Percentiles rank a stretch among this genome's conserved stretches.
Conservation (phyloP, 2,888 invertebrate species). For the Coleophora flavipennella region DNA sequence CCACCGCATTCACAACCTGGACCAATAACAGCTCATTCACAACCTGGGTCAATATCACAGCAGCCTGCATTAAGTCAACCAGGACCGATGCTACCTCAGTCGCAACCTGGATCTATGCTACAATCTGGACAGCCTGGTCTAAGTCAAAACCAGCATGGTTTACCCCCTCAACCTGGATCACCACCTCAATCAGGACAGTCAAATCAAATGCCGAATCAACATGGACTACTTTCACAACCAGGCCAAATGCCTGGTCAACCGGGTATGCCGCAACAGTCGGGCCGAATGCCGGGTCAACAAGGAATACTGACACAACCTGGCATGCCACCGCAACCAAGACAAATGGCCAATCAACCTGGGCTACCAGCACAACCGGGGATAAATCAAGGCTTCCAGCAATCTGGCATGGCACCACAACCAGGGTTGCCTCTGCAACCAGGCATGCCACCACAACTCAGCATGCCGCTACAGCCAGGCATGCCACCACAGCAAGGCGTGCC, state of each 20-base stretch:
- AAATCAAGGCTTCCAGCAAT: constrained; percentile 15
- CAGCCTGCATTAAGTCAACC: constrained; percentile 14
- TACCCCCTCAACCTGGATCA: constrained; percentile 19
- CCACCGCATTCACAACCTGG: constrained; percentile 10
- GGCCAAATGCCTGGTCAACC: constrained; percentile 27
- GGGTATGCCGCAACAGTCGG: constrained; percentile 16
- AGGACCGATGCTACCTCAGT: constrained; percentile 5
- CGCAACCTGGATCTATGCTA: background rate
- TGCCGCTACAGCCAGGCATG: constrained; percentile 14
- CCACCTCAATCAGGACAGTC: constrained; percentile 17
- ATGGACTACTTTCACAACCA: constrained; percentile 24
- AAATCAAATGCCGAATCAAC: constrained; percentile 23
- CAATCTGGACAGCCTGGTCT: constrained; percentile 16
- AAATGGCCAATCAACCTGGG: constrained; percentile 17
- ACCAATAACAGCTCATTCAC: constrained; percentile 14
- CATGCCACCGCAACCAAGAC: constrained; percentile 19
- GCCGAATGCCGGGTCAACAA: constrained; percentile 14
- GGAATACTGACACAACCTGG: constrained; percentile 22
- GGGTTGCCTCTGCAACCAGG: constrained; percentile 23
- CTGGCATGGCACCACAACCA: constrained; percentile 15
- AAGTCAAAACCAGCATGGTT: constrained; percentile 16
- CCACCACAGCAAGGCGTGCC: constrained; percentile 23
- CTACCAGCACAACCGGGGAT: constrained; percentile 18
- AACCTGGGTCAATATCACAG: constrained; percentile 18
- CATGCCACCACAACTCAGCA: constrained; percentile 22